These are phyloP conservation scores for Zaprionus tsacasi DNA, from an alignment of 1,140 invertebrate genomes.

Conservation along the genomic window DNA sequence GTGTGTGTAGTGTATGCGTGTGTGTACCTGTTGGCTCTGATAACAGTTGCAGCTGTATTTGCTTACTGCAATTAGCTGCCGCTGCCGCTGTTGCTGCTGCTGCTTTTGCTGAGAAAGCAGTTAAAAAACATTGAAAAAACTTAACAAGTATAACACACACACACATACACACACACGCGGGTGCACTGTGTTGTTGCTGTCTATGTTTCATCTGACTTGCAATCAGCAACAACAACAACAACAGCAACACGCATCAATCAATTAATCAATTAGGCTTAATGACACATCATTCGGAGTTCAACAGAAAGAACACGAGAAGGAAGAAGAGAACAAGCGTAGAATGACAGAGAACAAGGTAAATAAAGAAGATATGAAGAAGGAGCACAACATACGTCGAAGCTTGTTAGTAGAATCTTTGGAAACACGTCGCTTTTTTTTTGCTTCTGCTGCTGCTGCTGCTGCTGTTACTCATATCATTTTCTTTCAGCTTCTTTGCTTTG, in stretches of 20 bases:
- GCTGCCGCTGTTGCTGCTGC: not conserved
- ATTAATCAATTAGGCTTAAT: constrained; percentile 43
- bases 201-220: constrained; percentile 34
- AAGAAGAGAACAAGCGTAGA: not conserved
- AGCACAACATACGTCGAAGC: constrained; percentile 18
- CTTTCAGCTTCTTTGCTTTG: not conserved
- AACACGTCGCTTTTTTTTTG: constrained; percentile 32
- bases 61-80: constrained; percentile 21
- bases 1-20: constrained; percentile 4
- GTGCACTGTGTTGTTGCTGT: constrained; percentile 26
- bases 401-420: constrained; percentile 27
- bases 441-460: constrained; percentile 1
- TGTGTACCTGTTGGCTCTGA: constrained; percentile 36
- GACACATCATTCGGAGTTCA: constrained; percentile 32
- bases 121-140: constrained; percentile 4
- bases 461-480: constrained; percentile 26
- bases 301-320: not conserved
- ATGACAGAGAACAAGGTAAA: not conserved
- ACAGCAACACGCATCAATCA: constrained; percentile 24
- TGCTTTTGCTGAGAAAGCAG: not conserved
- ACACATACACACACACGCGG: not conserved
- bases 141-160: not conserved
- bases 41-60: constrained; percentile 53
- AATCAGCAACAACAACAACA: constrained; percentile 11
- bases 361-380: not conserved